Conservation (phyloP, 2,113 vertebrate genomes). For the Loxodonta africana region DNA sequence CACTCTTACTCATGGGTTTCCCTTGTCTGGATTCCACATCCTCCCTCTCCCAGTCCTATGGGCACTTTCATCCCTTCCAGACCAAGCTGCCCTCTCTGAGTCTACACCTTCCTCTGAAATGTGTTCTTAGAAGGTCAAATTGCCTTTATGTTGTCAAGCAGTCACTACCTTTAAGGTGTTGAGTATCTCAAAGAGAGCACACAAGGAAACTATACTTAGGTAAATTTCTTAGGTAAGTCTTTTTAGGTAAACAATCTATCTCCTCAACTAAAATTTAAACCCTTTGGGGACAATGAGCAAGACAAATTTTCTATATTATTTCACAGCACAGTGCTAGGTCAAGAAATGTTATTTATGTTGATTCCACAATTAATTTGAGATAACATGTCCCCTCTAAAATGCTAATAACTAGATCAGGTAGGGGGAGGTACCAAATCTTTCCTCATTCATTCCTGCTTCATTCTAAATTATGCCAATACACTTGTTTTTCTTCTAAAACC, state of each 20-base stretch:
- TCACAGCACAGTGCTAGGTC: not conserved
- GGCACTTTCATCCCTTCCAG: not conserved
- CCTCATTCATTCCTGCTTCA: slow-evolving; percentile 12
- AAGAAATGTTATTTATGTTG: not conserved
- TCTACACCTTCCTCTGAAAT: not conserved
- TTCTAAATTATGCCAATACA: slow-evolving; percentile 27
- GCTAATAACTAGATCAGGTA: not conserved
- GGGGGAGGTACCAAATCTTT: not conserved
- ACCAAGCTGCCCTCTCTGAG: not conserved
- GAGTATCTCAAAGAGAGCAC: not conserved
- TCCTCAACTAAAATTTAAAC: slow-evolving; percentile 26
- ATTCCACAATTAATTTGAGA: not conserved
- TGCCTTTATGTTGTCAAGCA: not conserved
- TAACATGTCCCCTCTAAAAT: slow-evolving; percentile 1
- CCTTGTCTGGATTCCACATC: not conserved
- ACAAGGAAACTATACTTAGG: not conserved
- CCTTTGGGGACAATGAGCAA: not conserved
- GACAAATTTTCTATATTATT: not conserved
- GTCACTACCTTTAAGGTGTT: not conserved
- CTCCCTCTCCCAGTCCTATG: not conserved
- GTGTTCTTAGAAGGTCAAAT: not conserved
- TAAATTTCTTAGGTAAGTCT: not conserved
- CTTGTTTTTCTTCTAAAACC: slow-evolving; percentile 29
- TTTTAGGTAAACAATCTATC: not conserved
- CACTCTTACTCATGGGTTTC: not conserved